Evolutionary conservation across 2,888 invertebrate species (phyloP).

Genomic region (Brassicogethes aeneus): DNA sequence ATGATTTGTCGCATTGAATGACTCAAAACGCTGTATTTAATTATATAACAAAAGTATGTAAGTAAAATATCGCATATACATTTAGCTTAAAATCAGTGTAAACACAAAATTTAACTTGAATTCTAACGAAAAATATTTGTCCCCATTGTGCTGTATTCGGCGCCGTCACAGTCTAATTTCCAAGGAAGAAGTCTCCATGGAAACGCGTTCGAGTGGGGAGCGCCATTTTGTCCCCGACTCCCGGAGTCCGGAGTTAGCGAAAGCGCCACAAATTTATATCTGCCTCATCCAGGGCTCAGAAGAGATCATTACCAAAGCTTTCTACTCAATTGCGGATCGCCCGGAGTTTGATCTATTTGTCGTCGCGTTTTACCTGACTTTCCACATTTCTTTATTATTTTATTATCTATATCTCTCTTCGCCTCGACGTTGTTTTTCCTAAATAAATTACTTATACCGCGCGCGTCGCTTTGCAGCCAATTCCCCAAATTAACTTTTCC

Average conservation of each 20-base stretch:
- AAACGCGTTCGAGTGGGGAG: slow-evolving; percentile 34
- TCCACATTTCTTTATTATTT: slow-evolving; percentile 18
- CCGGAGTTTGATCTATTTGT: slow-evolving; percentile 44
- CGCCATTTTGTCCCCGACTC: slow-evolving; percentile 38
- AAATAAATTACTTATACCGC: too few relatives aligned
- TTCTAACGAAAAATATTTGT: too few relatives aligned
- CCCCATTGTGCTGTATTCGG: not conserved
- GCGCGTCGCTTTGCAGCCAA: too few relatives aligned
- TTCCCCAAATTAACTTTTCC: too few relatives aligned
- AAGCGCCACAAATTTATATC: slow-evolving; percentile 45
- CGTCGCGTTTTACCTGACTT: slow-evolving; percentile 35
- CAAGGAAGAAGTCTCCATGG: slow-evolving; percentile 39
- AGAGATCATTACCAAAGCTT: slow-evolving; percentile 46
- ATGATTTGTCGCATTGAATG: too few relatives aligned
- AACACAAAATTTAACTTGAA: too few relatives aligned
- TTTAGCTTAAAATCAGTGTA: too few relatives aligned
- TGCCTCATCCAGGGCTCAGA: slow-evolving; percentile 44
- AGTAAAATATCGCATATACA: too few relatives aligned
- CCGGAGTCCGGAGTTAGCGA: slow-evolving; percentile 37
- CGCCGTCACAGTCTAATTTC: slow-evolving; percentile 27
- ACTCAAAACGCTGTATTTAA: too few relatives aligned
- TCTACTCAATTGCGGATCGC: slow-evolving; percentile 45
- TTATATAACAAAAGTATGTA: too few relatives aligned
- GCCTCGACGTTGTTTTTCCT: too few relatives aligned
- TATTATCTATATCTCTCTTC: too few relatives aligned